A percentile compares a stretch with the other conserved stretches of the same genome.
These are phyloP conservation scores for Craterocephalus amniculus DNA, from an alignment of 2,797 vertebrate species.

Conservation along the genomic window DNA sequence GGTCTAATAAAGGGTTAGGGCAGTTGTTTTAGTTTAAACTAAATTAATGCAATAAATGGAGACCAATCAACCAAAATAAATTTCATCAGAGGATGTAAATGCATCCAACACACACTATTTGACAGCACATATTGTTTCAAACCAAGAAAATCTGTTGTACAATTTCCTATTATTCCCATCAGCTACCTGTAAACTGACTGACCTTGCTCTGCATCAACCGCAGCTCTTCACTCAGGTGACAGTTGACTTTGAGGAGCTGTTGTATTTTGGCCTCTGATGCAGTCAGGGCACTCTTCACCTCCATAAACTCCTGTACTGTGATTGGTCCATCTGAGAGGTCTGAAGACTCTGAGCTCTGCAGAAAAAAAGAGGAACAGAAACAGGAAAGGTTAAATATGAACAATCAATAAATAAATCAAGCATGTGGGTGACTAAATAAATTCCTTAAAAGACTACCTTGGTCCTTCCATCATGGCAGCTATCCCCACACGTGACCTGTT, in stretches of 20 bases:
- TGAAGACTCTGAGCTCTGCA: constrained; percentile 93
- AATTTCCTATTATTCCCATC: neutral
- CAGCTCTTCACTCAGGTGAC: constrained; percentile 95
- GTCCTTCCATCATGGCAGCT: constrained; percentile 87
- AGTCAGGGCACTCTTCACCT: constrained; percentile 94
- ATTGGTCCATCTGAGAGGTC: constrained; percentile 96
- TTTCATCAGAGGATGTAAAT: constrained; percentile 7
- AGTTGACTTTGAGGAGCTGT: constrained; percentile 97
- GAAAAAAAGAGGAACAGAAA: neutral
- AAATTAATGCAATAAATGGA: neutral
- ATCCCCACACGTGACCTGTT: constrained; percentile 85
- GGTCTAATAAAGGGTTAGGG: neutral
- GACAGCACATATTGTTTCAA: neutral
- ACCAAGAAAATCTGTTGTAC: neutral
- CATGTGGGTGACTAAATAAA: neutral
- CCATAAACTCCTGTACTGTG: constrained; percentile 96
- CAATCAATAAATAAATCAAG: neutral
- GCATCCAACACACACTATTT: constrained; percentile 3
- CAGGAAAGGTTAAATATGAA: neutral
- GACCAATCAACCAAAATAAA: constrained; percentile 8
- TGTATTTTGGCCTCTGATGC: constrained; percentile 98
- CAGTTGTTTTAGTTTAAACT: neutral
- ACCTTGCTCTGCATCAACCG: constrained; percentile 98
- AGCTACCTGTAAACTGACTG: constrained; percentile 18
- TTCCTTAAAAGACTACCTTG: constrained; percentile 83